These are phyloP conservation scores for Caenorhabditis elegans DNA, from an alignment of 1,140 invertebrate species.

Conservation along the genomic window DNA sequence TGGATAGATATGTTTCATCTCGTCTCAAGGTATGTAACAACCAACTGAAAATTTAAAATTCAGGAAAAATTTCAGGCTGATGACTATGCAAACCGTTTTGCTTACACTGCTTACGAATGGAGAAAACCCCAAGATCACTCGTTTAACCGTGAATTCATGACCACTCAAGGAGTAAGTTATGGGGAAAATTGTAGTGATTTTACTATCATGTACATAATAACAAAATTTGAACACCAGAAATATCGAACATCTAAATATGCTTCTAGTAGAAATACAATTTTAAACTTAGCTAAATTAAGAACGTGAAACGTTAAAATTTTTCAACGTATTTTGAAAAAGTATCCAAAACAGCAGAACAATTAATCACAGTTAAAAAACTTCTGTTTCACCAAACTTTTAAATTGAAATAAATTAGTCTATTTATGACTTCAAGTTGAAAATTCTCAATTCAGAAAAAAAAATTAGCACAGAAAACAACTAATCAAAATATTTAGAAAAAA, in stretches of 20 bases:
- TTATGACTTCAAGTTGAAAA: no score
- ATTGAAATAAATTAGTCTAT: no score
- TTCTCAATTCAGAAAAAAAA: no score
- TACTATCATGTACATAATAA: background rate
- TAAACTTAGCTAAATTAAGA: no score
- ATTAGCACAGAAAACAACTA: no score
- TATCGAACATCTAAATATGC: background rate
- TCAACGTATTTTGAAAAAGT: no score
- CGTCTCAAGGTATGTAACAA: constrained; percentile 50
- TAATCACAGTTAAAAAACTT: no score
- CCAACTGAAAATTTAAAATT: background rate
- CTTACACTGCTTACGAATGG: constrained; percentile 64
- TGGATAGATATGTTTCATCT: constrained; percentile 60
- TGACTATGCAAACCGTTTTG: constrained; percentile 63
- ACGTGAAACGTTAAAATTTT: no score
- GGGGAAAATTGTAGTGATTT: background rate
- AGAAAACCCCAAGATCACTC: constrained; percentile 64
- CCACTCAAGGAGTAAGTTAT: constrained; percentile 47
- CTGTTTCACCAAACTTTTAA: no score
- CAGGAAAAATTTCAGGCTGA: constrained; percentile 50
- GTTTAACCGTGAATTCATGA: constrained; percentile 64
- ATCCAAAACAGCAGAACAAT: no score
- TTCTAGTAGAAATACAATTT: no score
- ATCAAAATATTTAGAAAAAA: no score
- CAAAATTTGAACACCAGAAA: background rate